Conservation (phyloP, 1,140 invertebrate genomes). For the Trissolcus basalis region DNA sequence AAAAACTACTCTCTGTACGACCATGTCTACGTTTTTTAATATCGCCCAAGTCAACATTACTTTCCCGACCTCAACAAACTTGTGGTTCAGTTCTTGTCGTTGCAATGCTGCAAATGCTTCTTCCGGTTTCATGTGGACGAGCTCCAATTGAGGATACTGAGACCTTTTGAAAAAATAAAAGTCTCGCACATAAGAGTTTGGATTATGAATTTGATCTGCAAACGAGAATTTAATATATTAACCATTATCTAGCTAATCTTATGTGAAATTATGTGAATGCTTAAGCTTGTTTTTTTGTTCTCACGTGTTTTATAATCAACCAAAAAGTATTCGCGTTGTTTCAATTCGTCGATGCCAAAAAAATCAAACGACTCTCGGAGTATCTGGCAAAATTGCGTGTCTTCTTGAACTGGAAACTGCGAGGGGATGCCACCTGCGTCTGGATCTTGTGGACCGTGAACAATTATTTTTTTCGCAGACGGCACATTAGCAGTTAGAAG, state of each 20-base stretch:
- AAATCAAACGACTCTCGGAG: conserved; percentile 97
- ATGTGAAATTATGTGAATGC: too few relatives aligned
- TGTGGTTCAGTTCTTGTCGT: conserved; percentile 92
- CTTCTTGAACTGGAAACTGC: conserved; percentile 98
- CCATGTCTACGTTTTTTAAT: conserved; percentile 93
- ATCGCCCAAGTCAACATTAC: conserved; percentile 92
- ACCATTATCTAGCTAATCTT: too few relatives aligned
- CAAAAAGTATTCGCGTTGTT: conserved; percentile 93
- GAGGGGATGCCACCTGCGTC: conserved; percentile 97
- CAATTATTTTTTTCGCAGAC: conserved; percentile 98
- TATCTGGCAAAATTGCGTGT: conserved; percentile 98
- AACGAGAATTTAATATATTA: conserved; percentile 18
- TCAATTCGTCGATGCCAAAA: conserved; percentile 95
- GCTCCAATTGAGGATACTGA: conserved; percentile 96
- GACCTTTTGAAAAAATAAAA: conserved; percentile 99
- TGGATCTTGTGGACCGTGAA: conserved; percentile 93
- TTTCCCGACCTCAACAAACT: conserved; percentile 98
- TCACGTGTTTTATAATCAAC: conserved; percentile 98
- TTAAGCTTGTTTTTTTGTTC: conserved; percentile 51
- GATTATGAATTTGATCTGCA: conserved; percentile 95
- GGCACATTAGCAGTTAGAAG: conserved; percentile 98
- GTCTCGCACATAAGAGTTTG: conserved; percentile 95
- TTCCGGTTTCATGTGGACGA: conserved; percentile 95
- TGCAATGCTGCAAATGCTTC: conserved; percentile 95
- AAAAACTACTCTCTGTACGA: conserved; percentile 97